Conservation (phyloP, 2,888 invertebrate genomes). For the Ichneumoninae sp. region DNA sequence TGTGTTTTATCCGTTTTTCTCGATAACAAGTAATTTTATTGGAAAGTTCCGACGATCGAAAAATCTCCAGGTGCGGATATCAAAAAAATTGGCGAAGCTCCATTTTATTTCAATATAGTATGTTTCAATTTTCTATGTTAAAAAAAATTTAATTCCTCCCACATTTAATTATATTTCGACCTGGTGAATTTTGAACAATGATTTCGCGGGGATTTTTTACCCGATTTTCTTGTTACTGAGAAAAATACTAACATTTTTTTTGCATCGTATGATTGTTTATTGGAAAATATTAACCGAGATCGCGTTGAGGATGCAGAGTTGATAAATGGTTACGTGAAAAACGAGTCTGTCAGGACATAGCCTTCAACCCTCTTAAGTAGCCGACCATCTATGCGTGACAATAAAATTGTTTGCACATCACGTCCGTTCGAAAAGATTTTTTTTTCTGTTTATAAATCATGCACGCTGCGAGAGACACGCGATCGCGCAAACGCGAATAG, state of each 20-base stretch:
- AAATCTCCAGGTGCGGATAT: too few relatives aligned
- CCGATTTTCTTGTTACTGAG: too few relatives aligned
- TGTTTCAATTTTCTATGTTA: background rate
- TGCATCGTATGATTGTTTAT: background rate
- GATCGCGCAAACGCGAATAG: constrained; percentile 37
- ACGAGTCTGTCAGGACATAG: constrained; percentile 42
- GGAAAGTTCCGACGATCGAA: too few relatives aligned
- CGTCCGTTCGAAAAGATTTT: background rate
- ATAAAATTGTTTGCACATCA: constrained; percentile 5
- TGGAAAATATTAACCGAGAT: background rate
- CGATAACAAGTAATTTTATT: too few relatives aligned
- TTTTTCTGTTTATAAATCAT: background rate
- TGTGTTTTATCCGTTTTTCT: too few relatives aligned
- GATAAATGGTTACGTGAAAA: constrained; percentile 33
- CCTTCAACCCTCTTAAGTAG: constrained; percentile 1
- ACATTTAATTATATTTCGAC: too few relatives aligned
- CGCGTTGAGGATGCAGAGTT: background rate
- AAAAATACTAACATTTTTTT: background rate
- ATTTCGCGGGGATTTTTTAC: too few relatives aligned
- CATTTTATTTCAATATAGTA: too few relatives aligned
- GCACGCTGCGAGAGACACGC: background rate
- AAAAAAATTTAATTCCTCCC: background rate
- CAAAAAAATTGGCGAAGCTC: too few relatives aligned
- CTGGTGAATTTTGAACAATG: too few relatives aligned
- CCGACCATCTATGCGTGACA: constrained; percentile 12